Evolutionary conservation across 2,888 invertebrate species (phyloP).

Genomic region (Smittia aterrima): DNA sequence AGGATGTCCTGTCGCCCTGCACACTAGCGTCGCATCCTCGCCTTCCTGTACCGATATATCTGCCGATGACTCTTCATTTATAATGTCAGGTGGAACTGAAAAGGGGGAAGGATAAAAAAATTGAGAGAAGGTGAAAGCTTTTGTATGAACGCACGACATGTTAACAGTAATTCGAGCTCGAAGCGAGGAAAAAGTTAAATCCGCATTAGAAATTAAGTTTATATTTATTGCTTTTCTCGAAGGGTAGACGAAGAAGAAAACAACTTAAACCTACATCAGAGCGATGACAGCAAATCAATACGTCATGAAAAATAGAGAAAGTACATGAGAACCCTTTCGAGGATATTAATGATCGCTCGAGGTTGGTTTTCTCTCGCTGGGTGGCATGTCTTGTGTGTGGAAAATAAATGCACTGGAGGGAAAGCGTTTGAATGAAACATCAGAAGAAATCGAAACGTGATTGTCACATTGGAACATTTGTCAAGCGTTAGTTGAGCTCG

Average conservation of each 20-base stretch:
- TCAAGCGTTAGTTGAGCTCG: no score
- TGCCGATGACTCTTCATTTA: conserved; percentile 71
- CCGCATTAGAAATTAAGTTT: conserved; percentile 39
- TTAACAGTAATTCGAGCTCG: not conserved
- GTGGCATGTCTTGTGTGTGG: no score
- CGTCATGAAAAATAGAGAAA: conserved; percentile 2
- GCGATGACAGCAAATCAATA: conserved; percentile 40
- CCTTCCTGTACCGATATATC: conserved; percentile 78
- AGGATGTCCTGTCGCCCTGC: conserved; percentile 79
- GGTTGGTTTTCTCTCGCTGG: no score
- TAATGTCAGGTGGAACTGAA: conserved; percentile 75
- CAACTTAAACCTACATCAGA: conserved; percentile 28
- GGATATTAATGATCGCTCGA: no score
- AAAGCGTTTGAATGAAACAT: no score
- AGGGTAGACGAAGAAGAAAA: not conserved
- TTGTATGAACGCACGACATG: conserved; percentile 16
- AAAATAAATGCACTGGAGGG: no score
- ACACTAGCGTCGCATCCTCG: conserved; percentile 70
- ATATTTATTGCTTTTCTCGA: conserved; percentile 30
- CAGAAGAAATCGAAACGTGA: no score
- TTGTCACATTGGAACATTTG: no score
- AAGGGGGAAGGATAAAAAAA: conserved; percentile 27
- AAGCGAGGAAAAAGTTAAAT: conserved; percentile 27
- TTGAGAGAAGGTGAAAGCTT: not conserved
- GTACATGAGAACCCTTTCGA: not conserved